These are phyloP conservation scores for Palloptera scutellata DNA, from an alignment of 2,888 invertebrate species.

Conservation along the genomic window DNA sequence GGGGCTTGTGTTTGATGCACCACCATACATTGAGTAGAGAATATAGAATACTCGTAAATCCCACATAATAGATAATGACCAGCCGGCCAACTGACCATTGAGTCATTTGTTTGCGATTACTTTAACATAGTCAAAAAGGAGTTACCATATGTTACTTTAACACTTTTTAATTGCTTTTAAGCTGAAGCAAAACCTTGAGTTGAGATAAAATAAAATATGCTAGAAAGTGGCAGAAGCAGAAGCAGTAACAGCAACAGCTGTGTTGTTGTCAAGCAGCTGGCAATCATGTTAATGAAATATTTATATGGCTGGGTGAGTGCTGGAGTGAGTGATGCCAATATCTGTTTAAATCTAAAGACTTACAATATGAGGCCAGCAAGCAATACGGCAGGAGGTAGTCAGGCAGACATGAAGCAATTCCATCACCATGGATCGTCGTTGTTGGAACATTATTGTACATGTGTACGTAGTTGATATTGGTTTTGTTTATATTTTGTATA, in stretches of 20 bases:
- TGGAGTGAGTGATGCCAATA: conserved; percentile 5
- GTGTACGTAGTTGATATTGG: too few relatives aligned
- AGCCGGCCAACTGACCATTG: conserved; percentile 33
- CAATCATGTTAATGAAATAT: background rate
- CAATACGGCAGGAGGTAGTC: too few relatives aligned
- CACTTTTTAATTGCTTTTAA: background rate
- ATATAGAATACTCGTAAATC: too few relatives aligned
- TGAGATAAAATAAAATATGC: background rate
- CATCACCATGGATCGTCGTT: too few relatives aligned
- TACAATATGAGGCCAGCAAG: too few relatives aligned
- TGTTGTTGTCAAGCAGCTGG: background rate
- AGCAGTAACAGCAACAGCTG: background rate
- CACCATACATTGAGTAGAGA: too few relatives aligned
- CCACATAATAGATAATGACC: too few relatives aligned
- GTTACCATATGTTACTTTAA: background rate
- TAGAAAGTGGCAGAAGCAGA: background rate
- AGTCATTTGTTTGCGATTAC: conserved; percentile 43
- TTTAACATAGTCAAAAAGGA: conserved; percentile 34
- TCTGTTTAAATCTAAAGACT: too few relatives aligned
- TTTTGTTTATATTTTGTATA: too few relatives aligned
- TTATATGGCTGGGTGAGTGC: conserved; percentile 7
- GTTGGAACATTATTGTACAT: too few relatives aligned
- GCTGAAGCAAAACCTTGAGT: conserved; percentile 4
- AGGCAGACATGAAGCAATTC: too few relatives aligned
- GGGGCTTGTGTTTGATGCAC: too few relatives aligned